Conservation (phyloP, 2,888 invertebrate genomes). For the Ornithoptera alexandrae region DNA sequence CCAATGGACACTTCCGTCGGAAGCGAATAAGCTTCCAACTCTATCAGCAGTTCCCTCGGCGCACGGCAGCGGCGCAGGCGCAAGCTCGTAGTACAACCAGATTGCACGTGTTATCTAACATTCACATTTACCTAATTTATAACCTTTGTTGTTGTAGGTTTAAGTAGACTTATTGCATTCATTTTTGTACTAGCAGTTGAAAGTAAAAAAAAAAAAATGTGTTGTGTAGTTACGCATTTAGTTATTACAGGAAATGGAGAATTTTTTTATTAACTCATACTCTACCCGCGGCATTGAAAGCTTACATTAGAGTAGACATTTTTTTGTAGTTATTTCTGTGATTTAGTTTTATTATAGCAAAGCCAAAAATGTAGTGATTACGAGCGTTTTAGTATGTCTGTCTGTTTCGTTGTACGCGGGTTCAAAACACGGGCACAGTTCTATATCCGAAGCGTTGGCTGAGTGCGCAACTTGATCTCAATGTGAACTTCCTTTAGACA, state of each 20-base stretch:
- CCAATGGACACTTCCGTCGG: no score
- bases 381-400: conserved; percentile 20
- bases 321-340: conserved; percentile 62
- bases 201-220: conserved; percentile 32
- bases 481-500: conserved; percentile 63
- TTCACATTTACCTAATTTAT: conserved; percentile 74
- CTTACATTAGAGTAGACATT: conserved; percentile 25
- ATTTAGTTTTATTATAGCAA: conserved; percentile 68
- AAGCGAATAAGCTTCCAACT: neutral
- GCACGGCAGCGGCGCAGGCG: conserved; percentile 49
- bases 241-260: conserved; percentile 10
- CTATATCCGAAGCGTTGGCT: conserved; percentile 36
- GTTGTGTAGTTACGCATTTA: conserved; percentile 20
- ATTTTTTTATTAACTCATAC: conserved; percentile 13
- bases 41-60: neutral
- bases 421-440: conserved; percentile 7
- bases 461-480: conserved; percentile 66
- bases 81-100: conserved; percentile 61
- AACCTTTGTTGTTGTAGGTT: conserved; percentile 73
- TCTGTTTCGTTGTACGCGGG: conserved; percentile 8
- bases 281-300: conserved; percentile 7
- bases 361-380: conserved; percentile 68
- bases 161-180: conserved; percentile 60
- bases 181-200: conserved; percentile 60
- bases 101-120: conserved; percentile 76